A percentile compares a stretch with the other conserved stretches of the same genome.
phyloP scores from a whole-genome alignment of 1,140 invertebrate genomes.

The Diplogasteroides magnus region DNA sequence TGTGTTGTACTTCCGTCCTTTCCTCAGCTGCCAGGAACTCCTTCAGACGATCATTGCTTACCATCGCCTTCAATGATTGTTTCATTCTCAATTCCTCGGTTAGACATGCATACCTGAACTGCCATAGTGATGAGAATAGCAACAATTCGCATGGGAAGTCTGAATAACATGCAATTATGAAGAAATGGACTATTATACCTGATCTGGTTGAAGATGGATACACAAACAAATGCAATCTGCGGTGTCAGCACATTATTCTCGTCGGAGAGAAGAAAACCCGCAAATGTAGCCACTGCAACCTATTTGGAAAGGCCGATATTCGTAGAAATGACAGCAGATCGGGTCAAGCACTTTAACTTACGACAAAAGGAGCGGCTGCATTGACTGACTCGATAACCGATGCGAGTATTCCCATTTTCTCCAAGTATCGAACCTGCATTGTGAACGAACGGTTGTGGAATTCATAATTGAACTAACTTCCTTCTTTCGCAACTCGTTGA shows the following conservation, averaged over 20 bases:
- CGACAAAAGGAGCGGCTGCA: background rate
- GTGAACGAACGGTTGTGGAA: slow-evolving; percentile 68
- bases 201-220: slow-evolving; percentile 94
- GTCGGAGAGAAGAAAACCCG: slow-evolving; percentile 57
- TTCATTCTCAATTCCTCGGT: background rate
- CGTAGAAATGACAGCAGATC: too few species aligned
- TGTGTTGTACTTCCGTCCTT: too few species aligned
- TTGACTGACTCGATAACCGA: slow-evolving; percentile 5
- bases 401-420: slow-evolving; percentile 40
- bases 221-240: slow-evolving; percentile 75
- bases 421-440: slow-evolving; percentile 64
- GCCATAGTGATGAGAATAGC: slow-evolving; percentile 34
- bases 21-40: slow-evolving; percentile 48
- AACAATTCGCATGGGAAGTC: slow-evolving; percentile 58
- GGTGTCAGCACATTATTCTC: slow-evolving; percentile 57
- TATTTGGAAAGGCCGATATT: too few species aligned
- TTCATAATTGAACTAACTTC: slow-evolving; percentile 63
- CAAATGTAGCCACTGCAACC: slow-evolving; percentile 50
- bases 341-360: too few species aligned
- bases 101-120: slow-evolving; percentile 21
- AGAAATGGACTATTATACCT: too few species aligned
- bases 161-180: slow-evolving; percentile 66
- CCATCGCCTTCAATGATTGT: slow-evolving; percentile 55
- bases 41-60: slow-evolving; percentile 50
- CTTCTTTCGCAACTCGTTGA: slow-evolving; percentile 39